These are phyloP conservation scores for Sebastes umbrosus DNA, from an alignment of 2,797 vertebrate genomes.

Conservation along the genomic window DNA sequence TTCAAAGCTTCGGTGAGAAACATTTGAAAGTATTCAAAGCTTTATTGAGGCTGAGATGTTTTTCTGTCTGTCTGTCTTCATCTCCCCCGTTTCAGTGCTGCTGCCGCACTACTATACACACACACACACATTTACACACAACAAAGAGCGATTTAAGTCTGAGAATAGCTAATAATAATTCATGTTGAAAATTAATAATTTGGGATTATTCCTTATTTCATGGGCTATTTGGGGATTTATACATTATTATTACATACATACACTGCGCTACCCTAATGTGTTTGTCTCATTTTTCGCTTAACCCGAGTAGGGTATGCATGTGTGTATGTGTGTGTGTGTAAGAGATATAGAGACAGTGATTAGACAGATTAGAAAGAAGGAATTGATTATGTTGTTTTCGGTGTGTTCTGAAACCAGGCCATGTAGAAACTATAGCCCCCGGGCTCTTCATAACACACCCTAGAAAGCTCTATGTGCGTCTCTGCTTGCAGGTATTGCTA, in stretches of 20 bases:
- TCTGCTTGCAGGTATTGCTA: conserved; percentile 1
- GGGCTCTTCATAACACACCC: conserved; percentile 39
- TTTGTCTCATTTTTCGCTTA: background rate
- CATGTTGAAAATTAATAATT: no score
- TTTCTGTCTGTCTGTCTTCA: no score
- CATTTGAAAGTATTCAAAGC: no score
- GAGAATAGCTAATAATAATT: no score
- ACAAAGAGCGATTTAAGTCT: no score
- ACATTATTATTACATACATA: background rate
- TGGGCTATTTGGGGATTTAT: no score
- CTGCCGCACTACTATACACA: no score
- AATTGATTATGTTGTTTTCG: conserved; percentile 66
- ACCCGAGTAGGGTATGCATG: background rate
- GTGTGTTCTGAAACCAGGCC: conserved; percentile 70
- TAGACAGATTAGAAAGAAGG: conserved; percentile 21
- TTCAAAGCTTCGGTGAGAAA: no score
- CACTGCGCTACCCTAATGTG: background rate
- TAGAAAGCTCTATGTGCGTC: conserved; percentile 15
- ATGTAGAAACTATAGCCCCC: conserved; percentile 54
- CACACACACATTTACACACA: no score
- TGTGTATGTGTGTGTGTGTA: background rate
- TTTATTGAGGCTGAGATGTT: accelerated
- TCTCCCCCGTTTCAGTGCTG: no score
- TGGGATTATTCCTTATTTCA: no score
- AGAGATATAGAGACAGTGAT: conserved; percentile 6